Base-by-base conservation (phyloP, 2,797 vertebrate species). In the Iguana delicatissima region DNA sequence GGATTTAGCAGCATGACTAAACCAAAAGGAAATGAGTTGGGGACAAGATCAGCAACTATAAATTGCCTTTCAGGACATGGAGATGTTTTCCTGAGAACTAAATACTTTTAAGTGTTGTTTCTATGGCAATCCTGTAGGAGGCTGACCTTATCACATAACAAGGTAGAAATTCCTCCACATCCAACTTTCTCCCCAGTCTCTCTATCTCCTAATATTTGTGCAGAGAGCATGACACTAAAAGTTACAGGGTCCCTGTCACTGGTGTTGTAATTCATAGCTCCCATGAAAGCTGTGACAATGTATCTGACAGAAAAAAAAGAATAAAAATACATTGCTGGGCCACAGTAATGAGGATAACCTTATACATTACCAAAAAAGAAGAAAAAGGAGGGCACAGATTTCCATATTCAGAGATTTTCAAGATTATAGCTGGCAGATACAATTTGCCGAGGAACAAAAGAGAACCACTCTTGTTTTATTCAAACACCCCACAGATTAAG, bases 41-140 rank as follows among this genome's bases (percentile, higher is more conserved):
- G 90, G 89, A 89, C 84, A 67, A 76, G 84, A 93, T 89, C 84
- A 90, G 74, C 87, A 83, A 79, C 84, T 91, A 84, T 91, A 89
- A 91, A 93, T 89, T 62, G 84, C 87, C 84, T 89, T 85, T 84
- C 52, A 82, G 83, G 72, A 64, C n/a, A 22, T 69, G 72, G 80
- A 91, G 89, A 87, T 84, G 80, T 89, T 89, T 77, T 46, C 69
- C 59, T 89, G 89, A 89, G 73, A 91, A 91, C 84, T 80, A 91
- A 88, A 87, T 86, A 89, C 80, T 81, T 74, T 80, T 52, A 80
- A 67, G 86, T 90, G 89, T 85, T 46, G 88, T 91, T 92, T 92
- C 92, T 91, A 91, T 92, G 89, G 87, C 89, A 92, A 92, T 89
- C 84, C 85, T 77, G 57, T 84, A 89, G 92, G 88, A 85, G 67